Percentiles rank a stretch among this genome's conserved stretches.
These are phyloP conservation scores for Isoperla grammatica DNA, from an alignment of 2,888 invertebrate species.

Conservation along the genomic window DNA sequence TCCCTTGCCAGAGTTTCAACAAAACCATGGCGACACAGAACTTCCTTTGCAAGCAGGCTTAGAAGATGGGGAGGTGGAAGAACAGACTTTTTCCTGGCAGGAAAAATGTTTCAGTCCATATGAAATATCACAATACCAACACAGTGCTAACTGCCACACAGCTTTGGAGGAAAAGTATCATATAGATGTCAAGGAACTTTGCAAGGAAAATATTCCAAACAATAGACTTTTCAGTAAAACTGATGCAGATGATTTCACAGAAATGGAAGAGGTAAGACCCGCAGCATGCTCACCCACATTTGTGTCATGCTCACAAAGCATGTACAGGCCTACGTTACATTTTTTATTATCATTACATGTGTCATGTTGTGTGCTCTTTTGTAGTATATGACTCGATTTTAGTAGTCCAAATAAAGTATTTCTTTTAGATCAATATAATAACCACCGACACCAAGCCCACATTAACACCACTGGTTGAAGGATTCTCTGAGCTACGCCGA, in stretches of 20 bases:
- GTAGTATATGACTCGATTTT: too few species aligned
- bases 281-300: background rate
- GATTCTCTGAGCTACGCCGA: conserved; percentile 27
- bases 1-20: conserved; percentile 23
- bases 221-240: conserved; percentile 53
- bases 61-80: conserved; percentile 34
- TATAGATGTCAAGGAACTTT: conserved; percentile 42
- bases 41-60: background rate
- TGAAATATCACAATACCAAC: conserved; percentile 49
- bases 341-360: too few species aligned
- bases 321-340: too few species aligned
- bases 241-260: conserved; percentile 49
- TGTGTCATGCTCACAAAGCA: too few species aligned
- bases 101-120: conserved; percentile 59
- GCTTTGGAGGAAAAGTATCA: conserved; percentile 56
- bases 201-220: conserved; percentile 27
- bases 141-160: conserved; percentile 56
- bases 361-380: too few species aligned
- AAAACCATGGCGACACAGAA: conserved; percentile 16
- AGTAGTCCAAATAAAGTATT: conserved; percentile 6
- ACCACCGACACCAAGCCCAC: conserved; percentile 27
- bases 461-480: conserved; percentile 23
- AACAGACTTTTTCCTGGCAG: conserved; percentile 59
- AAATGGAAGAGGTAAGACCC: conserved; percentile 37
- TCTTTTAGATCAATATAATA: conserved; percentile 17